Conservation (phyloP, 2,113 vertebrate species). For the Aspiorhynchus laticeps region DNA sequence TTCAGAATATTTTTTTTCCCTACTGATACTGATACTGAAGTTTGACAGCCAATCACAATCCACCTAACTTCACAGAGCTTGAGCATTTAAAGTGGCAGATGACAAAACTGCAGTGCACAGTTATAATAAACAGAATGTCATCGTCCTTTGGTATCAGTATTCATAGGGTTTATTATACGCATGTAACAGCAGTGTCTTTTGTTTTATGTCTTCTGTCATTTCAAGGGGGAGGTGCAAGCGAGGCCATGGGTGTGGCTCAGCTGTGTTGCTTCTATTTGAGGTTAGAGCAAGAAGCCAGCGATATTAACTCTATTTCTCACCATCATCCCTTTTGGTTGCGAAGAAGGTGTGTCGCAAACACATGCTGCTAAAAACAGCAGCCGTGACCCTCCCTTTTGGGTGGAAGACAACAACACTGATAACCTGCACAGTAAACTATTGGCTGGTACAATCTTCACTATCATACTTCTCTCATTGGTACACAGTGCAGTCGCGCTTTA, state of each 20-base stretch:
- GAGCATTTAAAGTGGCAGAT: neutral
- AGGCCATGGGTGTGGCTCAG: constrained; percentile 6
- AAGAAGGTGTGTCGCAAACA: constrained; percentile 51
- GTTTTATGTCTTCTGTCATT: constrained; percentile 52
- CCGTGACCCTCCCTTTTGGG: constrained; percentile 50
- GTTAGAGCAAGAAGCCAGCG: neutral
- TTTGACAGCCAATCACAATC: too few relatives aligned
- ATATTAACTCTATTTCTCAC: constrained; percentile 37
- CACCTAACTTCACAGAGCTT: too few relatives aligned
- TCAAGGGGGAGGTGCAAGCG: constrained; percentile 6
- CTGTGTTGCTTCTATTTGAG: neutral
- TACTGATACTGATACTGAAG: too few relatives aligned
- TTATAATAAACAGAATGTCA: neutral
- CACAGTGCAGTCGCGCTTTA: neutral
- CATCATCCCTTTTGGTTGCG: constrained; percentile 33
- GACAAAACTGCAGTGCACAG: neutral
- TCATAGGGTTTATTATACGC: constrained; percentile 49
- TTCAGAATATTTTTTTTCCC: too few relatives aligned
- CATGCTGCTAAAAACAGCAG: constrained; percentile 42
- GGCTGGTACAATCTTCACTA: neutral
- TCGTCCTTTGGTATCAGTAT: neutral
- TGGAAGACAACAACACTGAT: neutral
- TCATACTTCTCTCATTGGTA: neutral
- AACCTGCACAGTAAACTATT: neutral
- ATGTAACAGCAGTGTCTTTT: constrained; percentile 59